Evolutionary conservation across 2,888 invertebrate species (phyloP), one percentile per base, ranked within the genome.

Genomic region (Agonopterix arenella): DNA sequence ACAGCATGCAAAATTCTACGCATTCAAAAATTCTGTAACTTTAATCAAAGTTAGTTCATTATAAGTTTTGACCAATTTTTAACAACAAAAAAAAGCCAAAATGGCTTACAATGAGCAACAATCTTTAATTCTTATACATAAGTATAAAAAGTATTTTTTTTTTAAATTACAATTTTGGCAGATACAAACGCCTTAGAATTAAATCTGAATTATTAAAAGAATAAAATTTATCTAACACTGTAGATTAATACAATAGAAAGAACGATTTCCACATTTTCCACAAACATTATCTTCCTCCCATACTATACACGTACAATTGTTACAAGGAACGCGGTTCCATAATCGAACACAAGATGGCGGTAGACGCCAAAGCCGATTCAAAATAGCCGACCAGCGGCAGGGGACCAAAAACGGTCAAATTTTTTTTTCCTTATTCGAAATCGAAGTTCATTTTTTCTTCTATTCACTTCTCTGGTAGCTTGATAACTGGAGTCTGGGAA

Each of bases 401-500:
- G 13, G 11, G 45, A 55, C 56, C 51, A 36, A 48, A 49, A 47
- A 51, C 38, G 49, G 51, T 58, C 52, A 46, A 49, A 48, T 68
- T 68, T 66, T 69, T 68, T 69, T 64, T 68, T 65, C 61, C 60
- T 66, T 62, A 49, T 60, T 28, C 40, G 40, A 40, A 40, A 40
- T 40, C 43, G 43, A 11, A 43, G 8, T 1, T 59, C 52, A 56
- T 57, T 47, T 52, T n/a, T 53, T 49, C 56, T 48, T 54, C 55
- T 55, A 57, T 80, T 90, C 92, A 92, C 86, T 91, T 90, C 67
- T 89, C 90, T 2, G 94, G 94, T 47, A 94, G 74, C 73, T 92
- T 91, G 56, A 94, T 90, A 50, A 93, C 90, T 53, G 93, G 93
- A 58, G 90, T 84, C 56, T 92, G 91, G 38, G 90, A 88, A 62